A percentile compares a stretch with the other conserved stretches of the same genome.
These are phyloP conservation scores for Agonopterix alstromeriana DNA, from an alignment of 2,888 invertebrate genomes.

Conservation along the genomic window DNA sequence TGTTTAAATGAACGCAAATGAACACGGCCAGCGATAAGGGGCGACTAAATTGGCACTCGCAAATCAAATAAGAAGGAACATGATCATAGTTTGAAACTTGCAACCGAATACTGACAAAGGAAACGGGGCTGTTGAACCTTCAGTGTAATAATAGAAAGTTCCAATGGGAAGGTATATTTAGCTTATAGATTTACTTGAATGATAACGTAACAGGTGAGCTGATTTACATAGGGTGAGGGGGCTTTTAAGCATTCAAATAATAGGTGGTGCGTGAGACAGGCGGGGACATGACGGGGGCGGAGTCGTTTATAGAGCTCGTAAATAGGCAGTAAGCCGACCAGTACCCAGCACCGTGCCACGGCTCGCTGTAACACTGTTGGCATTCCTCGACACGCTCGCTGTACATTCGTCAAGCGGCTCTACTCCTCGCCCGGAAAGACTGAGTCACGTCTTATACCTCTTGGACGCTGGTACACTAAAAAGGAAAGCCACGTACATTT, in stretches of 20 bases:
- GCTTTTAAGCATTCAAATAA: constrained; percentile 7
- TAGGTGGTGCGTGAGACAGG: constrained; percentile 13
- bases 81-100: constrained; percentile 25
- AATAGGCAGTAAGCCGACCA: constrained; percentile 34
- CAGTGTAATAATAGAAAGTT: constrained; percentile 6
- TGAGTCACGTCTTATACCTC: constrained; percentile 16
- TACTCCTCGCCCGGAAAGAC: constrained; percentile 20
- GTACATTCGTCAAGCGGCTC: constrained; percentile 16
- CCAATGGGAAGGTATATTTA: constrained; percentile 4
- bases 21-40: constrained; percentile 39
- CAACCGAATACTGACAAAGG: constrained; percentile 25
- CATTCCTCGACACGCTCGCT: constrained; percentile 29
- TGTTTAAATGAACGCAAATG: constrained; percentile 39
- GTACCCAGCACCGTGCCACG: constrained; percentile 15
- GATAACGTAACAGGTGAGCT: constrained; percentile 13
- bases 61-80: constrained; percentile 29
- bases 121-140: constrained; percentile 30
- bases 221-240: constrained; percentile 10
- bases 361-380: constrained; percentile 15
- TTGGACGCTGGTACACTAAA: constrained; percentile 7
- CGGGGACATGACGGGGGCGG: constrained; percentile 22
- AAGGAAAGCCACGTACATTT: neutral
- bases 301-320: constrained; percentile 40
- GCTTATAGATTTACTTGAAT: constrained; percentile 5
- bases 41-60: constrained; percentile 36